phyloP scores from a whole-genome alignment of 2,888 invertebrate species.

The Caenorhabditis sp. region DNA sequence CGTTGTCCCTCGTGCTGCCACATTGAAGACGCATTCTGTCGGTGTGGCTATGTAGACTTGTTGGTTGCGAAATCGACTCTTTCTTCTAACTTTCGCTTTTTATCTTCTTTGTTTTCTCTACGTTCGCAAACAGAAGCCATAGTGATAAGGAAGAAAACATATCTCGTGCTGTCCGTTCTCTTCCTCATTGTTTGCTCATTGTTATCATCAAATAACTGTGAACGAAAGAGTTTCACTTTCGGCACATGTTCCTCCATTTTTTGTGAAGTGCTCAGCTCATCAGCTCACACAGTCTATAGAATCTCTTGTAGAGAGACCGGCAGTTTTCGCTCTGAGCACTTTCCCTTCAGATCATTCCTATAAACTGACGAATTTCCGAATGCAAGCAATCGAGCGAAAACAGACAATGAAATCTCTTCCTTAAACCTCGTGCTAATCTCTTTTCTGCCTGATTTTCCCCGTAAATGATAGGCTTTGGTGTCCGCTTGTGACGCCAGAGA shows the following conservation, averaged over 20 bases:
- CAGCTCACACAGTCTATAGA: no score
- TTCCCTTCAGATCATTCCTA: background rate
- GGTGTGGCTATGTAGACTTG: background rate
- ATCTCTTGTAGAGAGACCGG: no score
- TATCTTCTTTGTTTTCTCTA: slow-evolving; percentile 1
- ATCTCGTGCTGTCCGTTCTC: background rate
- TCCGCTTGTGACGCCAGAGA: slow-evolving; percentile 15
- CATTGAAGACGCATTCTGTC: slow-evolving; percentile 28
- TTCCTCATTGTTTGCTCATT: background rate
- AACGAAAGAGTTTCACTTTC: background rate
- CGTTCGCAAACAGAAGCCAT: slow-evolving; percentile 31
- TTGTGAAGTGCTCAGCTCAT: no score
- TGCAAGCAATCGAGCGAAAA: background rate
- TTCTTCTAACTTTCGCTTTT: background rate
- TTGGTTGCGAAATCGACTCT: slow-evolving; percentile 37
- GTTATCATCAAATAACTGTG: no score
- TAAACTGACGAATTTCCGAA: slow-evolving; percentile 26
- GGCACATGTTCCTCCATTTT: background rate
- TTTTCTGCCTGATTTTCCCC: slow-evolving; percentile 25
- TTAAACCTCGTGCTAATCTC: slow-evolving; percentile 41
- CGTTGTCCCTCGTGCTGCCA: background rate
- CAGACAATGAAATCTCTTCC: slow-evolving; percentile 31
- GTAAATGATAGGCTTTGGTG: slow-evolving; percentile 6
- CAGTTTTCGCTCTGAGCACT: no score
- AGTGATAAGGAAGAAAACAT: background rate